These are phyloP conservation scores for Margaritifera margaritifera DNA, from an alignment of 2,888 invertebrate species.

Conservation along the genomic window DNA sequence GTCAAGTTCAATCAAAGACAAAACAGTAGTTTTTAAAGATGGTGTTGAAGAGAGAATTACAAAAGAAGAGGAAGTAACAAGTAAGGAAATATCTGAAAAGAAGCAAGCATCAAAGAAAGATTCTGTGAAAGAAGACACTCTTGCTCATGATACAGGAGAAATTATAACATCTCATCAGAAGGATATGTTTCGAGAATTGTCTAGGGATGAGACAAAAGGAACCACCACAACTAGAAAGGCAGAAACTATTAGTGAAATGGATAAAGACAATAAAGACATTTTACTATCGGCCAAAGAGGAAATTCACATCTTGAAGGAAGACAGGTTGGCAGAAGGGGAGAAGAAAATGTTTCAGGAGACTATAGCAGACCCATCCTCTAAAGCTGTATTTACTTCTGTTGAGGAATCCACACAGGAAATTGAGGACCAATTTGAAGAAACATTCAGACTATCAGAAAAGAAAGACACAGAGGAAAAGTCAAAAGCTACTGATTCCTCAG, in stretches of 20 bases:
- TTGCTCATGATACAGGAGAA: constrained; percentile 7
- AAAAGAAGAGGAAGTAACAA: constrained; percentile 17
- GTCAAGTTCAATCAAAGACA: too few relatives aligned
- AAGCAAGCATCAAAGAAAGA: constrained; percentile 14
- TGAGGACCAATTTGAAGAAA: too few relatives aligned
- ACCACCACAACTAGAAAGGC: constrained; percentile 1
- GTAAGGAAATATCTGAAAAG: constrained; percentile 14
- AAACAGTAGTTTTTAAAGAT: constrained; percentile 30
- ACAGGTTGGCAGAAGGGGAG: too few relatives aligned
- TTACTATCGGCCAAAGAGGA: too few relatives aligned
- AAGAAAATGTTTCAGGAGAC: too few relatives aligned
- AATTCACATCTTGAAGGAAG: too few relatives aligned
- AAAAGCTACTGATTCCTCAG: neutral
- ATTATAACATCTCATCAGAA: constrained; percentile 19
- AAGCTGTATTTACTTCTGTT: too few relatives aligned
- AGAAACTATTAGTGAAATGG: neutral
- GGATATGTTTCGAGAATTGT: constrained; percentile 35
- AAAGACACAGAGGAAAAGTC: constrained; percentile 1
- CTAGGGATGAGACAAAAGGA: constrained; percentile 15
- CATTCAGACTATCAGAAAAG: constrained; percentile 1
- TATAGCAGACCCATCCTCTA: too few relatives aligned
- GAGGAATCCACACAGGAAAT: too few relatives aligned
- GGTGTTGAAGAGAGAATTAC: constrained; percentile 28
- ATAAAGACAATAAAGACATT: too few relatives aligned
- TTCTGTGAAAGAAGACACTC: neutral